These are phyloP conservation scores for Thalassaphorura encarpata DNA, from an alignment of 1,140 invertebrate genomes.

Conservation along the genomic window DNA sequence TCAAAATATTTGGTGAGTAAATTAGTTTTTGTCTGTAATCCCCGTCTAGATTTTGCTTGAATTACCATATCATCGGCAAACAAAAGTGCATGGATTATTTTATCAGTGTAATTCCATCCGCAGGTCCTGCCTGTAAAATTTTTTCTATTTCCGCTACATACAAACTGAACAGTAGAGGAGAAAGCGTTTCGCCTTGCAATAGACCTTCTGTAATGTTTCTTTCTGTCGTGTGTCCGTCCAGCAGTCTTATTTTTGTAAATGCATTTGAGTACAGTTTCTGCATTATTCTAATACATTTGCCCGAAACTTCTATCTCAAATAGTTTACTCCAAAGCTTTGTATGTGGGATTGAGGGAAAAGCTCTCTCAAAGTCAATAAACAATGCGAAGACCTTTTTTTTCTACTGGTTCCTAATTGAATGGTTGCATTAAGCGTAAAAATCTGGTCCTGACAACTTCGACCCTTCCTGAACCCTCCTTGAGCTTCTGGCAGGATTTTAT, in stretches of 20 bases:
- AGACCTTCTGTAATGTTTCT: too few relatives aligned
- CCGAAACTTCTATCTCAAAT: constrained; percentile 19
- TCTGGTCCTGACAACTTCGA: constrained; percentile 29
- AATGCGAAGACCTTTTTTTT: constrained; percentile 17
- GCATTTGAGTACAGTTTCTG: constrained; percentile 27
- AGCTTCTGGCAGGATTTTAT: constrained; percentile 24
- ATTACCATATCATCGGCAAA: too few relatives aligned
- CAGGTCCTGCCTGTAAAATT: too few relatives aligned
- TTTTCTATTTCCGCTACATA: too few relatives aligned
- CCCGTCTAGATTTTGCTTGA: too few relatives aligned
- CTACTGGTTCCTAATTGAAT: background rate
- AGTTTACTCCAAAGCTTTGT: constrained; percentile 28
- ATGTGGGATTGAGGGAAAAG: constrained; percentile 31
- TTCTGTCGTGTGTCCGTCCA: too few relatives aligned
- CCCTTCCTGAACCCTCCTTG: constrained; percentile 34
- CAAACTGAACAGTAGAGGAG: too few relatives aligned
- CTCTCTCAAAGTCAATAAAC: constrained; percentile 33
- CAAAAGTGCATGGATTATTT: too few relatives aligned
- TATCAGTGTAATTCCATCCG: too few relatives aligned
- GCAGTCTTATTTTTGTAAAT: constrained; percentile 37
- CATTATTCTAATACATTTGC: constrained; percentile 28
- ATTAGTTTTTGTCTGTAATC: too few relatives aligned
- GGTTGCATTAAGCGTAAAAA: constrained; percentile 16
- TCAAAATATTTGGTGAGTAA: too few relatives aligned
- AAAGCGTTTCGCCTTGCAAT: too few relatives aligned